Conservation (phyloP, 2,113 vertebrate species). For the Pantherophis guttatus region DNA sequence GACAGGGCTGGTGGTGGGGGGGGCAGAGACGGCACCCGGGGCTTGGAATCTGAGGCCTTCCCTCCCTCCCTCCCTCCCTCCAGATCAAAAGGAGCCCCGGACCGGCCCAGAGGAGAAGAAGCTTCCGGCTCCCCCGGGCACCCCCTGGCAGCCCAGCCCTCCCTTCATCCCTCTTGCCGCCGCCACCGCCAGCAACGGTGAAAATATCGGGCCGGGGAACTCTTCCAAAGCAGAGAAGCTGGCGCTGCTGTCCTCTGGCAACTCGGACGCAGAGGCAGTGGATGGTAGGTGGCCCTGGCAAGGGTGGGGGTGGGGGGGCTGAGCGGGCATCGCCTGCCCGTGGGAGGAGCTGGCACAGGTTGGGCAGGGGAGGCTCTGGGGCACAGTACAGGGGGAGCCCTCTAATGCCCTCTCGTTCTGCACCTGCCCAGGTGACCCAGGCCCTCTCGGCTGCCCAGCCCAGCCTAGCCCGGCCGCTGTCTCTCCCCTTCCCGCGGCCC, state of each 20-base stretch:
- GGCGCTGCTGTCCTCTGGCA: rapidly evolving
- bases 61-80: background rate
- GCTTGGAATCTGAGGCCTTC: background rate
- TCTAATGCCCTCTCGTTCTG: background rate
- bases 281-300: background rate
- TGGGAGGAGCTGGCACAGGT: no score
- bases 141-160: conserved; percentile 48
- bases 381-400: rapidly evolving
- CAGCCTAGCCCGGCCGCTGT: conserved; percentile 67
- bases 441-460: conserved; percentile 59
- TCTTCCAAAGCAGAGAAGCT: background rate
- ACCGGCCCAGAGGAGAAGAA: conserved; percentile 46
- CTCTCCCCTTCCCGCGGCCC: conserved; percentile 57
- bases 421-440: conserved; percentile 42
- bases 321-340: background rate
- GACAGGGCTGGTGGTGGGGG: no score
- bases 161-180: conserved; percentile 18
- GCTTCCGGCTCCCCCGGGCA: conserved; percentile 24
- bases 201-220: background rate
- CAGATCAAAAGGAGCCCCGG: conserved; percentile 49
- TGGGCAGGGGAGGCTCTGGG: background rate
- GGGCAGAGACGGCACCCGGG: rapidly evolving
- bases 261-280: background rate
- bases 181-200: background rate
- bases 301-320: background rate